Conservation (phyloP, 2,113 vertebrate species). For the Tyto alba region DNA sequence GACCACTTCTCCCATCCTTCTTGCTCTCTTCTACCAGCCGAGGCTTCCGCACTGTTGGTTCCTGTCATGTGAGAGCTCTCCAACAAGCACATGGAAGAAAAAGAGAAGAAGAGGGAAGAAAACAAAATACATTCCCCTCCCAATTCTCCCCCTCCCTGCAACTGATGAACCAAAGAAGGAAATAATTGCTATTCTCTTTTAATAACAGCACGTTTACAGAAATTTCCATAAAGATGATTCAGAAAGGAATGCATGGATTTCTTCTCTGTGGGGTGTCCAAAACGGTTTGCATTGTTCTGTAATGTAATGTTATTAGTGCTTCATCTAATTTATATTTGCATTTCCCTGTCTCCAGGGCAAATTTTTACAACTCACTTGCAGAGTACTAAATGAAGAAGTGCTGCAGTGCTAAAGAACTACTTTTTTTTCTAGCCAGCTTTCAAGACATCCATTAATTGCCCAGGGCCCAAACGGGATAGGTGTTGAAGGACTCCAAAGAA, state of each 20-base stretch:
- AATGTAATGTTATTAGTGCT: constrained; percentile 74
- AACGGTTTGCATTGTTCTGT: constrained; percentile 73
- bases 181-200: constrained; percentile 78
- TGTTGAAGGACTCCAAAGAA: not conserved
- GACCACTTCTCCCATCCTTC: constrained; percentile 20
- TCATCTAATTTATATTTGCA: constrained; percentile 73
- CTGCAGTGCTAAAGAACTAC: constrained; percentile 1
- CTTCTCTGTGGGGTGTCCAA: constrained; percentile 72
- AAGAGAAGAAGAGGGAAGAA: constrained; percentile 21
- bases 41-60: not conserved
- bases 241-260: constrained; percentile 67
- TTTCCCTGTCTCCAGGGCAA: constrained; percentile 72
- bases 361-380: constrained; percentile 67
- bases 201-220: constrained; percentile 74
- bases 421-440: constrained; percentile 24
- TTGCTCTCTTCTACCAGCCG: not conserved
- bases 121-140: constrained; percentile 60
- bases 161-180: constrained; percentile 75
- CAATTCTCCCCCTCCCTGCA: constrained; percentile 42
- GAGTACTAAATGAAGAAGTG: constrained; percentile 56
- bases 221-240: constrained; percentile 79
- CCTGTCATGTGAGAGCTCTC: not conserved
- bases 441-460: not conserved
- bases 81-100: constrained; percentile 32
- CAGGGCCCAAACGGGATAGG: not conserved